These are phyloP conservation scores for Lepus oiostolus DNA, from an alignment of 2,797 vertebrate genomes.

Conservation along the genomic window DNA sequence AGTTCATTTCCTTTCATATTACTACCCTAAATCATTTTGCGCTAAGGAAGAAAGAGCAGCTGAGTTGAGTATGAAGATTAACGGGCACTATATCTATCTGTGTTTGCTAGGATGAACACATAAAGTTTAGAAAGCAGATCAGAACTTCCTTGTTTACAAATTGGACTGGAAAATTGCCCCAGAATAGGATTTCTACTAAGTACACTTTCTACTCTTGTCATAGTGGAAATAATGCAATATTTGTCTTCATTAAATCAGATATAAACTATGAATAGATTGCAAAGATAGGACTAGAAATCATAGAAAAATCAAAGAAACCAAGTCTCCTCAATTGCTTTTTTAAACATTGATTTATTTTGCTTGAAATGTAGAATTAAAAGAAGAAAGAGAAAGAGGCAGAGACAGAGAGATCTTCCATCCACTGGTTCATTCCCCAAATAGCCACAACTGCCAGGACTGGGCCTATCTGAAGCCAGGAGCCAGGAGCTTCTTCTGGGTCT, in stretches of 20 bases:
- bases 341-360: too few relatives aligned
- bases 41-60: constrained; percentile 77
- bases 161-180: constrained; percentile 57
- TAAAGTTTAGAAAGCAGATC: constrained; percentile 74
- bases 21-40: constrained; percentile 83
- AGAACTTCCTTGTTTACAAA: constrained; percentile 71
- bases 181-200: constrained; percentile 24
- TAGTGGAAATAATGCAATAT: not conserved
- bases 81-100: constrained; percentile 66
- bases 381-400: too few relatives aligned
- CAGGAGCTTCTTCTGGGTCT: too few relatives aligned
- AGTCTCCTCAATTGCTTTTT: not conserved
- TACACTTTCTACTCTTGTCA: not conserved
- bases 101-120: constrained; percentile 74
- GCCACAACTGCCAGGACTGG: too few relatives aligned
- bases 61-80: constrained; percentile 80
- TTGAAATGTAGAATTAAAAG: too few relatives aligned
- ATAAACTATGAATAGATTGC: constrained; percentile 15
- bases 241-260: constrained; percentile 47
- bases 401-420: too few relatives aligned
- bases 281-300: not conserved
- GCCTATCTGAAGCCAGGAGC: too few relatives aligned
- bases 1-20: constrained; percentile 84
- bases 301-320: not conserved
- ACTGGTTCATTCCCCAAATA: too few relatives aligned